Evolutionary conservation across 2,797 vertebrate genomes (phyloP).

Genomic region (Chaetophractus vellerosus): DNA sequence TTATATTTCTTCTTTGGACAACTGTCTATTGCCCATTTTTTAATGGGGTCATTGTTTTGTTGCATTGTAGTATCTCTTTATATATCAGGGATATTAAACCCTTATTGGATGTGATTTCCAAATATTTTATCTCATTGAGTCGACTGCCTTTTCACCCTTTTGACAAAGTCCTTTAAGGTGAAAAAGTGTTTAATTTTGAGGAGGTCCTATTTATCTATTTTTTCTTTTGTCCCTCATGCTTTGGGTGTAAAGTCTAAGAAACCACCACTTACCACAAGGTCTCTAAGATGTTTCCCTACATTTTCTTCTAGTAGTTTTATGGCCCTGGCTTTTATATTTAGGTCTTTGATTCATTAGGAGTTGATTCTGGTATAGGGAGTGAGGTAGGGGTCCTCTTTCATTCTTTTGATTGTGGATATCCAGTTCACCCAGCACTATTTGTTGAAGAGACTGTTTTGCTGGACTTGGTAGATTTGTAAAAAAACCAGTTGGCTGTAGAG

Average conservation of each 20-base stretch:
- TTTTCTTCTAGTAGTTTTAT: background rate
- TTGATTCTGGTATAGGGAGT: background rate
- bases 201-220: background rate
- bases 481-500: too few species aligned
- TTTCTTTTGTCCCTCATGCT: background rate
- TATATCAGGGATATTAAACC: too few species aligned
- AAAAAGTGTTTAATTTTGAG: background rate
- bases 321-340: background rate
- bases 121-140: background rate
- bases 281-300: background rate
- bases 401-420: too few species aligned
- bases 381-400: background rate
- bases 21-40: background rate
- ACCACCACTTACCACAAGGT: background rate
- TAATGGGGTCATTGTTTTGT: background rate
- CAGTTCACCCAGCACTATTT: too few species aligned
- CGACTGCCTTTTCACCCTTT: background rate
- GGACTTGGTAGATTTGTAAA: too few species aligned
- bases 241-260: background rate
- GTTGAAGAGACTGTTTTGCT: too few species aligned
- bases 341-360: background rate
- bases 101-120: background rate
- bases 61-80: too few species aligned
- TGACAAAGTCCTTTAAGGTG: background rate
- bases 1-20: background rate